Conservation (phyloP, 1,140 invertebrate genomes). For the Tetramorium parvispinum region DNA sequence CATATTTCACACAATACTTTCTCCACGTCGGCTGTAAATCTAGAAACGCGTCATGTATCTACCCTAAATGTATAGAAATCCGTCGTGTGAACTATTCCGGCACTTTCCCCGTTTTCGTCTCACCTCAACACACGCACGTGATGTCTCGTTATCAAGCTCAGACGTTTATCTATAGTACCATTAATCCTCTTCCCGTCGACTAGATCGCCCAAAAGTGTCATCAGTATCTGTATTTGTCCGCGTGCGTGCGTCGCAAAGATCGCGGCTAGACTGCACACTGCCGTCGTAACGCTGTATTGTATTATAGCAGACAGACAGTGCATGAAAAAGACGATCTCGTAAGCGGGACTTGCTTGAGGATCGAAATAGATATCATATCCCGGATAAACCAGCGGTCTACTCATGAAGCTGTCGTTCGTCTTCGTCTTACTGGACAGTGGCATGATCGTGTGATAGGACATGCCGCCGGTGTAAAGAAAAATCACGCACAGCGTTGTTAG, state of each 20-base stretch:
- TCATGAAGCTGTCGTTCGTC: constrained; percentile 28
- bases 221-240: constrained; percentile 71
- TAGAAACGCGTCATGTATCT: constrained; percentile 54
- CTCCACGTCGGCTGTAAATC: constrained; percentile 56
- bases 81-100: neutral
- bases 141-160: constrained; percentile 40
- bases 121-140: constrained; percentile 66
- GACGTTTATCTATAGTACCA: neutral
- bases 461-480: constrained; percentile 67
- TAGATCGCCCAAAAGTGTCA: constrained; percentile 54
- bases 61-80: neutral
- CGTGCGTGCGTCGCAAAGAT: constrained; percentile 75
- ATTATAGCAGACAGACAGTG: constrained; percentile 73
- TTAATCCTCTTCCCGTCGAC: neutral
- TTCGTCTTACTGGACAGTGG: neutral
- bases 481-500: constrained; percentile 45
- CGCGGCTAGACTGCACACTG: constrained; percentile 70
- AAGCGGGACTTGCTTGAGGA: constrained; percentile 69
- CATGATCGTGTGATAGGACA: constrained; percentile 63
- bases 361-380: constrained; percentile 74
- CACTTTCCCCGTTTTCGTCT: neutral
- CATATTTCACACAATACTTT: constrained; percentile 58
- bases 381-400: constrained; percentile 66
- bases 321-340: constrained; percentile 70
- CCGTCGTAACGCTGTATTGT: constrained; percentile 69